Base-by-base conservation (phyloP, 2,888 invertebrate species). In the Tetramorium bicarinatum region DNA sequence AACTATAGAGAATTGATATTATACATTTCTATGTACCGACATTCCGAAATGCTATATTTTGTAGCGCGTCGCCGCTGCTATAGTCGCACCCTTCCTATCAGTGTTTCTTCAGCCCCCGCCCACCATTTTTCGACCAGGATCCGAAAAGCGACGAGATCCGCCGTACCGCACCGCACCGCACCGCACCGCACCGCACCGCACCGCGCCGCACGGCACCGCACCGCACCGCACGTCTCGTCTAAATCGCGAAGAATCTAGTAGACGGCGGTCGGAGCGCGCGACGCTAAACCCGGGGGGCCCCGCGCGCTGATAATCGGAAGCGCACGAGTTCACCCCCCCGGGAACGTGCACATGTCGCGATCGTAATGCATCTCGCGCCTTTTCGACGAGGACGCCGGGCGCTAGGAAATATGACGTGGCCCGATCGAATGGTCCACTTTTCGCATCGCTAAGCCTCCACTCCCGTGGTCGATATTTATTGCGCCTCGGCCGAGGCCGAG, bases 381-480 rank as follows among this genome's bases (percentile, higher is more conserved):
- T 86, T 86, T 66, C 59, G 66, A 80, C 75, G 69, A 67, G 80
- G 61, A 69, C 41, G 52, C 74, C 21, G 75, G 47, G 59, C 67
- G 83, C 69, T 41, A 64, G 52, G 38, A 84, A 83, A 84, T 83
- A 66, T 87, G 84, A 83, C 85, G 84, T 88, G 89, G 88, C 88
- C 75, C 80, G 76, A 82, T 82, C 82, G 80, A 61, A 59, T 84
- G 89, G 85, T 89, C 89, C 85, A 88, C 85, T 85, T 88, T 85
- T 88, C 82, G 69, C 75, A 69, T 81, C 80, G 64, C 80, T 67
- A 84, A 83, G 79, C 84, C 82, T 87, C 82, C 84, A 82, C 76
- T 87, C 52, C 75, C 67, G 72, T 85, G 88, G 82, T 89, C 89
- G 89, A 89, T 88, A 89, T 87, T 89, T 86, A 86, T 88, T 84